A percentile compares a stretch with the other conserved stretches of the same genome.
These are phyloP conservation scores for Indicator maculatus DNA, from an alignment of 2,113 vertebrate genomes.

Conservation along the genomic window DNA sequence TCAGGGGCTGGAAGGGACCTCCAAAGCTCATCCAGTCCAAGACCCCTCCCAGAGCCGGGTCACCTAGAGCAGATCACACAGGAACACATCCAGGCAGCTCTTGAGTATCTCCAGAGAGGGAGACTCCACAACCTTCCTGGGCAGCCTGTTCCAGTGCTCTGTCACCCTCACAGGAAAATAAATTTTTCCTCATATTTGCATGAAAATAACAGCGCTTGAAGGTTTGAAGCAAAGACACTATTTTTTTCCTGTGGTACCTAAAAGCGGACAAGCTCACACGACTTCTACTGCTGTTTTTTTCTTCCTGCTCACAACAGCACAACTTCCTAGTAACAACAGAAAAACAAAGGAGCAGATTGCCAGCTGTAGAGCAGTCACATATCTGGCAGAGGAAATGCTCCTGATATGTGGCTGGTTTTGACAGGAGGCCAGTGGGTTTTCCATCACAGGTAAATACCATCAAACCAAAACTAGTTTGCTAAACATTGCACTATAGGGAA, in stretches of 20 bases:
- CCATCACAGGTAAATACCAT: slow-evolving; percentile 36
- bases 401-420: slow-evolving; percentile 17
- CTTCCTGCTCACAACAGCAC: background rate
- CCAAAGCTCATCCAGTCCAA: no score
- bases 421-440: slow-evolving; percentile 35
- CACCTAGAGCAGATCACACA: no score
- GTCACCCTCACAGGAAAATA: background rate
- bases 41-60: no score
- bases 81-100: no score
- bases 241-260: background rate
- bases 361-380: background rate
- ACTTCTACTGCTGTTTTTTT: background rate
- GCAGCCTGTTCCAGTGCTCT: no score
- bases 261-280: background rate
- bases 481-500: slow-evolving; percentile 18
- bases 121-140: no score
- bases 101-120: no score
- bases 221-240: background rate
- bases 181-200: no score
- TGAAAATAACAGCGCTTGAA: background rate
- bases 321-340: background rate
- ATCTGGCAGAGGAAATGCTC: slow-evolving; percentile 25
- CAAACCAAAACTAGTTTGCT: slow-evolving; percentile 38
- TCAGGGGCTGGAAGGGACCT: no score
- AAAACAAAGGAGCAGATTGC: slow-evolving; percentile 4